Conservation (phyloP, 23 tunicate genomes). For the Ascidia mentula region DNA sequence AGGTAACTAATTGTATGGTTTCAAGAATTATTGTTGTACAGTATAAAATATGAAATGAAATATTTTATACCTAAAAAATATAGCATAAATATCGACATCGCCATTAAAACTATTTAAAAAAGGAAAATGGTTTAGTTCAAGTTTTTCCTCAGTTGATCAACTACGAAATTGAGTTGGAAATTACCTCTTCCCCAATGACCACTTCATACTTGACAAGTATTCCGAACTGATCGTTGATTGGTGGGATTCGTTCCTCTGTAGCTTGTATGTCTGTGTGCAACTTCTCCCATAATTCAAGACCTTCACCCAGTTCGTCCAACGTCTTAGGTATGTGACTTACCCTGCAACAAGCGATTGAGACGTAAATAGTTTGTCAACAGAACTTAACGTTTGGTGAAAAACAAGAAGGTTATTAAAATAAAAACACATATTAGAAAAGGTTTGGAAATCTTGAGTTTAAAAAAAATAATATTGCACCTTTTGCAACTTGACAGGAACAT, state of each 20-base stretch:
- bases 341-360: too few relatives aligned
- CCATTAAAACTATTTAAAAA: too few relatives aligned
- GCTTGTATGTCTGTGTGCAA: conserved; percentile 56
- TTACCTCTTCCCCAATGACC: conserved; percentile 66
- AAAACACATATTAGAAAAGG: background rate
- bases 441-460: background rate
- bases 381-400: background rate
- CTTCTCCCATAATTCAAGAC: conserved; percentile 79
- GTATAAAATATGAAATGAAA: too few relatives aligned
- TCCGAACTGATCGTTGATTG: conserved; percentile 91
- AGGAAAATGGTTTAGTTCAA: too few relatives aligned
- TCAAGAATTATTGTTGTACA: too few relatives aligned
- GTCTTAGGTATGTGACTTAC: conserved; percentile 72
- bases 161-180: background rate
- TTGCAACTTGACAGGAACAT: too few relatives aligned
- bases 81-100: too few relatives aligned
- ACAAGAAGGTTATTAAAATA: background rate
- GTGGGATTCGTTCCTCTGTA: conserved; percentile 75
- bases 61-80: too few relatives aligned
- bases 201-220: conserved; percentile 97
- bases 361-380: too few relatives aligned
- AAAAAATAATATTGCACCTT: too few relatives aligned
- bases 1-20: too few relatives aligned
- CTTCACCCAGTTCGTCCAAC: conserved; percentile 78
- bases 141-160: background rate